Percentiles rank a stretch among this genome's conserved stretches.
These are phyloP conservation scores for Drosophila nebulosa DNA, from an alignment of 1,140 invertebrate genomes.

Conservation along the genomic window DNA sequence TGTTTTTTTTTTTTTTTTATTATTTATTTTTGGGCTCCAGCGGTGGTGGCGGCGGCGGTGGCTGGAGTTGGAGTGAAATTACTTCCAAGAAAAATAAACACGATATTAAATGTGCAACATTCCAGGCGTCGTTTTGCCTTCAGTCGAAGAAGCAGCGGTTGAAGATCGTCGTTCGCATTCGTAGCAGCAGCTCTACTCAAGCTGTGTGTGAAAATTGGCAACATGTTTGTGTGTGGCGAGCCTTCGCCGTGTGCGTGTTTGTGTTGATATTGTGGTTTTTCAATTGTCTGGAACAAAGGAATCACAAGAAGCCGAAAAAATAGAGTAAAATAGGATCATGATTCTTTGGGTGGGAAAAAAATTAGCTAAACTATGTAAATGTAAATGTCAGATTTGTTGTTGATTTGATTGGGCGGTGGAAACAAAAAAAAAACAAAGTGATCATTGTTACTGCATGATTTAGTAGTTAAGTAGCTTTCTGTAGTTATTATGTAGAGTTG, in stretches of 20 bases:
- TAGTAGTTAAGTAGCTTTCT: too few relatives aligned
- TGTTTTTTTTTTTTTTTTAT: conserved; percentile 23
- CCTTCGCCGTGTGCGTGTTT: conserved; percentile 12
- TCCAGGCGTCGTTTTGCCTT: conserved; percentile 50
- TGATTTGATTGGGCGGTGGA: too few relatives aligned
- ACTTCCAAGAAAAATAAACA: conserved; percentile 77
- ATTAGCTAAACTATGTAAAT: too few relatives aligned
- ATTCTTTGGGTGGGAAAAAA: too few relatives aligned
- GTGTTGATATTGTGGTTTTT: conserved; percentile 2
- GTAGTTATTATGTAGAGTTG: too few relatives aligned
- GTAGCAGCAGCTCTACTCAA: neutral
- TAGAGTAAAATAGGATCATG: neutral
- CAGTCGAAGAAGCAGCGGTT: neutral
- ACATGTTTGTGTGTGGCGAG: conserved; percentile 26
- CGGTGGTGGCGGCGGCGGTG: conserved; percentile 7
- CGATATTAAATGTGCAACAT: conserved; percentile 78
- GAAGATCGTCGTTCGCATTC: neutral
- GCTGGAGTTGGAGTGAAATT: conserved; percentile 63
- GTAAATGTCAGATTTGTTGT: too few relatives aligned
- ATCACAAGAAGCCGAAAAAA: neutral
- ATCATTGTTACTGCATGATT: too few relatives aligned
- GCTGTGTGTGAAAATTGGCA: conserved; percentile 21
- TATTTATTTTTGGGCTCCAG: conserved; percentile 15
- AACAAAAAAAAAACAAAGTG: too few relatives aligned
- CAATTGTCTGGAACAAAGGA: neutral